Evolutionary conservation across 2,888 invertebrate species (phyloP), one percentile per base, ranked within the genome.

Genomic region (Chromoteleia sp.): DNA sequence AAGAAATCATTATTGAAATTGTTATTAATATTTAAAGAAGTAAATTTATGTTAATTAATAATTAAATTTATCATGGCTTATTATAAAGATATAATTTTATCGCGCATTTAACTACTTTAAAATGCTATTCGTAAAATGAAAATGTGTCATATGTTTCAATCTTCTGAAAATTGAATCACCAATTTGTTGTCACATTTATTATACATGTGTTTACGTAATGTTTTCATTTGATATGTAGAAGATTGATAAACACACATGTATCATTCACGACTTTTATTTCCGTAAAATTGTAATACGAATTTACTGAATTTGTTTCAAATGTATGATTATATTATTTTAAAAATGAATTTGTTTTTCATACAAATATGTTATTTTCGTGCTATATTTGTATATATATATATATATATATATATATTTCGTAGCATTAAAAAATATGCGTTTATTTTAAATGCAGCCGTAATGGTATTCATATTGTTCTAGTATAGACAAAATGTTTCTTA

Each of bases 151-250:
- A 12, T 39, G 2, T 39, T 39, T 12, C 15, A 4, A 30, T 36
- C 7, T n/a, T 15, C 8, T 8, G 14, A 36, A 52, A 41, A 50
- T 36, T 41, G 6, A 33, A 4, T 39, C 30, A 43, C 30, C 33
- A 56, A 33, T 54, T 68, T 56, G 43, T 56, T 56, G 68, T 68
- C 30, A 41, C 54, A 45, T 61, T 17, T 33, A 54, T 68, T 68
- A 43, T 43, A 54, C 30, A 43, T 30, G 36, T 33, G 30, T 45
- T 68, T 68, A 19, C 45, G 45, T 56, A 56, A 68, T 21, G 41
- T 56, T 56, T 68, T 39, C 43, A 43, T 33, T 56, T 33, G 68
- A 68, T 68, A 45, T 56, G 30, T 21, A 12, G 8, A 41, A 65
- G 43, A 68, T 54, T 68, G 67, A 68, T 68, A 68, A 56, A 30